These are phyloP conservation scores for Rallus crepitans DNA, from an alignment of 2,797 vertebrate genomes.

Conservation along the genomic window DNA sequence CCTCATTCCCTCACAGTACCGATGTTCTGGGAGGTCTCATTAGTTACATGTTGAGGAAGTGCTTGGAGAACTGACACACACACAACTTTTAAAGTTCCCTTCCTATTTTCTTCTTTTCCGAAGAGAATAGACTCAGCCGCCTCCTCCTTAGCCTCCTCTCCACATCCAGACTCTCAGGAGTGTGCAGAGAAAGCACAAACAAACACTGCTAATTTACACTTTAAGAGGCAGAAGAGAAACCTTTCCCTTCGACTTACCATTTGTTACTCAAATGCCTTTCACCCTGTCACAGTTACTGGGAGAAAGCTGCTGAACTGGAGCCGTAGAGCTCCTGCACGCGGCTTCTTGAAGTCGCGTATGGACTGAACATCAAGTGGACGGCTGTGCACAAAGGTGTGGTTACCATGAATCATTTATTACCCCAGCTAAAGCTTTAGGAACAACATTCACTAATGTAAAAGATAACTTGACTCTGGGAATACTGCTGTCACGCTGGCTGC, in stretches of 20 bases:
- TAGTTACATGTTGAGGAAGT: neutral
- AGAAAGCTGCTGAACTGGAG: conserved; percentile 58
- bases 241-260: conserved; percentile 70
- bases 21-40: conserved; percentile 23
- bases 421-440: conserved; percentile 70
- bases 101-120: neutral
- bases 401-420: conserved; percentile 77
- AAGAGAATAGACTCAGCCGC: neutral
- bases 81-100: conserved; percentile 34
- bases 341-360: conserved; percentile 59
- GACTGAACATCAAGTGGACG: conserved; percentile 74
- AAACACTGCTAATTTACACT: conserved; percentile 70
- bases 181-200: conserved; percentile 48
- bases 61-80: neutral
- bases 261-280: conserved; percentile 67
- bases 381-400: conserved; percentile 70
- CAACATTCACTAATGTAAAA: conserved; percentile 71
- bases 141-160: conserved; percentile 1
- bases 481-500: conserved; percentile 24
- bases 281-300: conserved; percentile 58
- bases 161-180: conserved; percentile 40
- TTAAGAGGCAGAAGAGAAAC: conserved; percentile 65
- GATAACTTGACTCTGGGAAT: conserved; percentile 72
- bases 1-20: neutral
- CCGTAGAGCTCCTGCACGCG: neutral